Conservation (phyloP, 2,888 invertebrate genomes). For the Polia nebulosa region DNA sequence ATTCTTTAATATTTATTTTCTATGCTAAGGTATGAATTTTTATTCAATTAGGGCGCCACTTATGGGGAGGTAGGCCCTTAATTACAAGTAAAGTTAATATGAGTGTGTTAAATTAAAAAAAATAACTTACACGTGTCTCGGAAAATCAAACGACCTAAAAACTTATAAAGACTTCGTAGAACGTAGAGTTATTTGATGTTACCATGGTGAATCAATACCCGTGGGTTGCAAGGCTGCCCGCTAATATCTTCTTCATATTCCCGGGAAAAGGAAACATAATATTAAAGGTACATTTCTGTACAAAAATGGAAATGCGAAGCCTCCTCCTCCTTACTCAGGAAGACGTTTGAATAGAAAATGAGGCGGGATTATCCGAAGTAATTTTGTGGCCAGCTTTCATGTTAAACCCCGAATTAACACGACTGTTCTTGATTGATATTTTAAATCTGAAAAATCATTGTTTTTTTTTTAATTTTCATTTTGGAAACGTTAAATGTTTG, state of each 20-base stretch:
- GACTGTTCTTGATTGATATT: slow-evolving; percentile 13
- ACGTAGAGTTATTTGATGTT: slow-evolving; percentile 18
- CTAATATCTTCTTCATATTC: slow-evolving; percentile 36
- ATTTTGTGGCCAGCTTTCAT: slow-evolving; percentile 32
- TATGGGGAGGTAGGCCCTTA: too few relatives aligned
- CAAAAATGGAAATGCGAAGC: slow-evolving; percentile 18
- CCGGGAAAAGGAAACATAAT: slow-evolving; percentile 14
- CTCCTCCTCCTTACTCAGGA: slow-evolving; percentile 19
- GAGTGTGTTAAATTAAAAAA: too few relatives aligned
- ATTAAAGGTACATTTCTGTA: slow-evolving; percentile 24
- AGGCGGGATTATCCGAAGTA: slow-evolving; percentile 31
- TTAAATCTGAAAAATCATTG: neutral
- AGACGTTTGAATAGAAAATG: slow-evolving; percentile 27
- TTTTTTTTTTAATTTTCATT: neutral
- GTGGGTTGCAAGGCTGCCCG: slow-evolving; percentile 17
- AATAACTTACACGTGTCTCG: neutral
- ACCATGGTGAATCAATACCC: slow-evolving; percentile 48
- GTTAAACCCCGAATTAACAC: slow-evolving; percentile 15
- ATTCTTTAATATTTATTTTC: too few relatives aligned
- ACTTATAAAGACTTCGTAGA: neutral
- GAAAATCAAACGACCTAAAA: slow-evolving; percentile 1
- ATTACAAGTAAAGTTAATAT: too few relatives aligned
- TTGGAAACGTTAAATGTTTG: neutral
- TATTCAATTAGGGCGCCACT: too few relatives aligned
- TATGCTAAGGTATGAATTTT: too few relatives aligned